Evolutionary conservation across 2,113 vertebrate species (phyloP).

Genomic region (Cisticola juncidis): DNA sequence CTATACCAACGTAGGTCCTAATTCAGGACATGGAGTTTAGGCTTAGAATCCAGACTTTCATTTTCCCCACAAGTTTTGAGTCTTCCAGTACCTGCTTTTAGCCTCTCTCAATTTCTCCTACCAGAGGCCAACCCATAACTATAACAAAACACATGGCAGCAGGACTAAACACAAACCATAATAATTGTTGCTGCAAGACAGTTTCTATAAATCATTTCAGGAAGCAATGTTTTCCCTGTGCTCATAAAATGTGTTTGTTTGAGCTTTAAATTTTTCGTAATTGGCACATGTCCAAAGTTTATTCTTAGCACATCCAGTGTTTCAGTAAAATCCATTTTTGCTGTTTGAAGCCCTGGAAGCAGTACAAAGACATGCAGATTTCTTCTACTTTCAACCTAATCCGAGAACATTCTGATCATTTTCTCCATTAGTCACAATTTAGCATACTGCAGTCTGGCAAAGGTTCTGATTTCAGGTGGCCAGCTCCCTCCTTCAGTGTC

Average conservation of each 20-base stretch:
- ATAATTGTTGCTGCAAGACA: background rate
- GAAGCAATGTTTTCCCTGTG: conserved; percentile 11
- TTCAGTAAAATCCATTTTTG: conserved; percentile 38
- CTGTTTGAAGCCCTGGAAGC: background rate
- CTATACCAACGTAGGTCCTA: background rate
- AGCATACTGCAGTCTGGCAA: background rate
- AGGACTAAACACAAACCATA: background rate
- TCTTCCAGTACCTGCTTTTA: background rate
- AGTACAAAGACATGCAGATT: background rate
- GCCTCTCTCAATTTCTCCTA: background rate
- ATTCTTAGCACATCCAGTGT: background rate
- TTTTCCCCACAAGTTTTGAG: background rate
- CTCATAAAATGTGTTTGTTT: conserved; percentile 29
- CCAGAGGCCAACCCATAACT: background rate
- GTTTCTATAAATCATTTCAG: background rate
- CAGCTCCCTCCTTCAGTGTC: background rate
- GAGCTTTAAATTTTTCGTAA: conserved; percentile 29
- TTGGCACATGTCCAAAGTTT: conserved; percentile 14
- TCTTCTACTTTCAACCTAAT: background rate
- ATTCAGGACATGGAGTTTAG: background rate
- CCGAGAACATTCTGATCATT: background rate
- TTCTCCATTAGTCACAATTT: background rate
- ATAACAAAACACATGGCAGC: background rate
- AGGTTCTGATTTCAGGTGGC: background rate
- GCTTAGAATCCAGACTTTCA: background rate